Base-by-base conservation (phyloP, 2,113 vertebrate species). In the Eptatretus burgeri region DNA sequence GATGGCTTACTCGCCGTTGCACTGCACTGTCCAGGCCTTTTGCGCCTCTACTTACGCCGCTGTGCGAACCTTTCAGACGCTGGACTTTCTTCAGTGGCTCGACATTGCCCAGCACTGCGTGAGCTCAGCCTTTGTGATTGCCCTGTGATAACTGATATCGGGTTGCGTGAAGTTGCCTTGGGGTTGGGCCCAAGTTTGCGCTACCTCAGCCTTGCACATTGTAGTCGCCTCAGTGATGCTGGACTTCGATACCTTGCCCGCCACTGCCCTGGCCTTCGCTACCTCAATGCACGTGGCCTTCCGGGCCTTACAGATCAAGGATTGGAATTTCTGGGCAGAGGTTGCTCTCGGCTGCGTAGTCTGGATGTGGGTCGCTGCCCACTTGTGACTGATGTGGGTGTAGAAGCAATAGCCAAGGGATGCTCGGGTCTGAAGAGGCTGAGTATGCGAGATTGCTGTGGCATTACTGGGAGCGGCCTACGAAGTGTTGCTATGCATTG, bases 121-220 rank as follows among this genome's bases (percentile, higher is more conserved):
- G 56, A 60, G 56, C 56, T 60, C 56, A 60, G 56, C 56, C 56
- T 60, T n/a, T 60, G 56, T 12, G 56, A 60, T 19, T 60, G 56
- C 56, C n/a, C 56, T 12, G 56, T 17, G n/a, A 19, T 19, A n/a
- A 60, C 56, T 10, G 56, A 60, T 19, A 12, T 19, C 10, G 56
- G 56, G 9, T 19, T 60, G n/a, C n/a, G 56, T 19, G 56, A 60
- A 19, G 56, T 60, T n/a, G 56, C 56, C 9, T n/a, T 19, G n/a
- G 56, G n/a, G n/a, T 10, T 19, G 56, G 56, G 56, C 56, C 56
- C 12, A 10, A n/a, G 56, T 19, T 19, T 60, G 56, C 56, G 56
- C 56, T 60, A 60, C 56, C 56, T 60, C n/a, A 60, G 56, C 56
- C 56, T 60, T 10, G 56, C 56, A n/a, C 56, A 60, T 19, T 60